Evolutionary conservation across 2,888 invertebrate species (phyloP), one percentile per base, ranked within the genome.

Genomic region (Leptopterna dolabrata): DNA sequence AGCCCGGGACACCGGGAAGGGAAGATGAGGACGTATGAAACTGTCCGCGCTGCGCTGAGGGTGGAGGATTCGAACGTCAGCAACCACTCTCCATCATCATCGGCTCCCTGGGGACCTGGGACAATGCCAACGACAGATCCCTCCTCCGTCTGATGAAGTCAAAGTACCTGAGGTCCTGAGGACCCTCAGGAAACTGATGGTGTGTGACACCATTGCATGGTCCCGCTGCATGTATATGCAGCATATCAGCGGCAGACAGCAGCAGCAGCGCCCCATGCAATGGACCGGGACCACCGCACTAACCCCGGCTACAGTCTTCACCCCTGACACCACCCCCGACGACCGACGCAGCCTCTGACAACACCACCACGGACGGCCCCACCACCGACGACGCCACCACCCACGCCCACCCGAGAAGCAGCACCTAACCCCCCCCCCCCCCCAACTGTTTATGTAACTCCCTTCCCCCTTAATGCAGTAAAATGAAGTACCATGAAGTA

Each of bases 181-280:
- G 29, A 87, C 19, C 6, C 51, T 83, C 36, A 73, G 24, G 19
- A 9, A 41, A n/a, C 24, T 87, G 19, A 70, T 82, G 0, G 55
- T 51, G 6, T 47, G 19, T 13, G 84, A 87, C n/a, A 55, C 76
- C 13, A 85, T 87, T 19, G 84, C 76, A 11, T 87, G 87, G 87
- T 87, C 87, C 14, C 30, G 85, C 14, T 76, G 85, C 27, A 87
- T 87, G 24, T 87, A 63, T 27, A 63, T 63, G 78, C 29, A 85
- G 29, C 87, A 87, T 24, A n/a, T 87, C 24, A 51, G 76, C n/a
- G 87, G 84, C 14, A 0, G 86, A 6, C 47, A 19, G 0, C n/a
- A n/a, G n/a, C n/a, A n/a, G n/a, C 78, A 78, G 13, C 43, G 55
- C 4, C 78, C 78, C 0, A 73, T 55, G n/a, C 55, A 55, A 55